Base-by-base conservation (phyloP, 2,113 vertebrate species). In the Eptesicus fuscus region DNA sequence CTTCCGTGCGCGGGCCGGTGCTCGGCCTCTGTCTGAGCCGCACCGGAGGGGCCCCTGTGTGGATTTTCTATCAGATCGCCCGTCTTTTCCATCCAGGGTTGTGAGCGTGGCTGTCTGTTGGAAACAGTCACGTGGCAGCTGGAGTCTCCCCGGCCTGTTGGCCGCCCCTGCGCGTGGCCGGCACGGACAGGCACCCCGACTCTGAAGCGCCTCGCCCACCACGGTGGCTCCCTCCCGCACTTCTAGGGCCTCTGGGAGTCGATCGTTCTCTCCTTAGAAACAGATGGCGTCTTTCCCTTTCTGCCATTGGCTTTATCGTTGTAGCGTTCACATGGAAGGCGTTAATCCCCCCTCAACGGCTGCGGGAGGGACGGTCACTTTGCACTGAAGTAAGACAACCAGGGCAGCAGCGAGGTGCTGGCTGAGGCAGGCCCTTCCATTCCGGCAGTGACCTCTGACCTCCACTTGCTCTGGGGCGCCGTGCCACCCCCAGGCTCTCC, bases 121-220 rank as follows among this genome's bases (percentile, higher is more conserved):
- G 16, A 22, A 28, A 3, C 1, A 5, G 18, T 30, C 2, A 0
- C 16, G 12, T 2, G 17, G 25, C 49, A 23, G 1, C 6, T 18
- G 2, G 3, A 5, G 7, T 42, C 69, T 53, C 18, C 22, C 23
- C n/a, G 0, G 0, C 5, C 6, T 5, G 69, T 0, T 12, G 11
- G 37, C 70, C 5, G 11, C 71, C 25, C 23, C 71, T 73, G 37
- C 3, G 5, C 0, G 23, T 4, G 13, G 63, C 22, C 9, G 9
- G 56, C 63, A 5, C 2, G 30, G 3, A n/a, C 37, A 16, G 47
- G 22, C 44, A 10, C 11, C 32, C 35, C 4, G 12, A 23, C 16
- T 49, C 32, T 5, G 16, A 32, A 5, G 59, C 10, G n/a, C 16
- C 53, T 8, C 20, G 28, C 17, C 20, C 69, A 0, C 30, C 30